These are phyloP conservation scores for Drosophila fungiperda DNA, from an alignment of 2,888 invertebrate species.

Conservation along the genomic window DNA sequence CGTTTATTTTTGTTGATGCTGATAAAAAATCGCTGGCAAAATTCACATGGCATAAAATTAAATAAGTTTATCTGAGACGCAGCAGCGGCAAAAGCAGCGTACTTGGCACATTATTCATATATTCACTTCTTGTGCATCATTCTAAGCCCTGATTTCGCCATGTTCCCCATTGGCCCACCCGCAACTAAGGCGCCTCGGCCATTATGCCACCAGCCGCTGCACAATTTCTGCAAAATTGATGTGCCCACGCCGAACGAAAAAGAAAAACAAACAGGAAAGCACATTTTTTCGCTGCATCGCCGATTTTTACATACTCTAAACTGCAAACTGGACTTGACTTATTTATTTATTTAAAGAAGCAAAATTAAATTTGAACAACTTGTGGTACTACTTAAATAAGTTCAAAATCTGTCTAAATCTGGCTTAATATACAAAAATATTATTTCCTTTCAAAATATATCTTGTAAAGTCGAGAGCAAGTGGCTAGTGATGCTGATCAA, in stretches of 20 bases:
- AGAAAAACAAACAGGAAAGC: constrained; percentile 12
- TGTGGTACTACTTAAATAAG: too few species aligned
- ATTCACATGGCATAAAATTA: constrained; percentile 28
- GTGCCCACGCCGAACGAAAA: constrained; percentile 45
- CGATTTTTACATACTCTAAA: neutral
- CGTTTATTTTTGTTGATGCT: constrained; percentile 14
- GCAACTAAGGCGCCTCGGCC: constrained; percentile 38
- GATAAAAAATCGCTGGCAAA: constrained; percentile 50
- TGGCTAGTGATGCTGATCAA: neutral
- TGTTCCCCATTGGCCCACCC: constrained; percentile 28
- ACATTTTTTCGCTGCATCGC: neutral
- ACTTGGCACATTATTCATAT: constrained; percentile 60
- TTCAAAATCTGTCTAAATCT: neutral
- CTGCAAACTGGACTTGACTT: neutral
- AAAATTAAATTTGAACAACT: neutral
- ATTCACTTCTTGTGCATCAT: constrained; percentile 52
- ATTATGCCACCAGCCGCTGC: constrained; percentile 54
- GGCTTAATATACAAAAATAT: neutral
- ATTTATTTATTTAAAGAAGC: constrained; percentile 1
- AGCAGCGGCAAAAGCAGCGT: constrained; percentile 26
- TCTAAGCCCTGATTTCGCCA: constrained; percentile 54
- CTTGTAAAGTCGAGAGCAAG: neutral
- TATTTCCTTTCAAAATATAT: neutral
- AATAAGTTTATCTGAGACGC: constrained; percentile 42
- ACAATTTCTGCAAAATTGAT: constrained; percentile 75